Base-by-base conservation (phyloP, 2,888 invertebrate genomes). In the Myopa testacea region DNA sequence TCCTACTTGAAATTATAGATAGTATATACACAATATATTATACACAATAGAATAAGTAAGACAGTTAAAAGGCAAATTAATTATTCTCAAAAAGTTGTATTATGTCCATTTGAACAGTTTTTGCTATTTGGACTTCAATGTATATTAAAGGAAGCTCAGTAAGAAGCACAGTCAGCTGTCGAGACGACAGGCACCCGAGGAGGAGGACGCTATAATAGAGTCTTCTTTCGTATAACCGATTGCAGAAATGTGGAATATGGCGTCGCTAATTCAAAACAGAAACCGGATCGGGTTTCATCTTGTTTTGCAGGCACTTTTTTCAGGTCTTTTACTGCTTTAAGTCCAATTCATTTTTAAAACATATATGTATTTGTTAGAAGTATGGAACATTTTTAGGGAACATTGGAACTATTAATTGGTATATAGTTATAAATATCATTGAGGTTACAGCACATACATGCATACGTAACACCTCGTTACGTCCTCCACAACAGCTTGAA, bases 181-280 rank as follows among this genome's bases (percentile, higher is more conserved):
- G 34, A 65, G 65, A 65, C 37, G 37, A 37, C 69, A 19, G 52
- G 16, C 65, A 37, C 65, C 58, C 2, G 62, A 67, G 40, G 45
- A 68, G 19, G 45, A 45, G 50, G 45, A 50, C 45, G 40, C 68
- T 26, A 6, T 26, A 12, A 8, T 40, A 45, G 68, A 19, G 19
- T 45, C 26, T 68, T 68, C 45, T 45, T 68, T 50, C 16, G 45
- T 10, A 68, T 68, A 6, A 50, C 40, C 16, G 40, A 14, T 26
- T 45, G 19, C 19, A 19, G 19, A 16, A 4, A n/a, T 12, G 52
- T 14, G 4, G 7, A 38, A 65, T 38, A 65, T 65, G 65, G 71
- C 71, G 71, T 62, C 73, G 45, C 62, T 73, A 73, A 73, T 73
- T 73, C 62, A 40, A 45, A 73, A 62, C 73, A 73, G 73, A 62